Evolutionary conservation across 92 coral and sea anemone genomes (phyloP), one percentile per base, ranked within the genome.

Genomic region (Heliopora coerulea): DNA sequence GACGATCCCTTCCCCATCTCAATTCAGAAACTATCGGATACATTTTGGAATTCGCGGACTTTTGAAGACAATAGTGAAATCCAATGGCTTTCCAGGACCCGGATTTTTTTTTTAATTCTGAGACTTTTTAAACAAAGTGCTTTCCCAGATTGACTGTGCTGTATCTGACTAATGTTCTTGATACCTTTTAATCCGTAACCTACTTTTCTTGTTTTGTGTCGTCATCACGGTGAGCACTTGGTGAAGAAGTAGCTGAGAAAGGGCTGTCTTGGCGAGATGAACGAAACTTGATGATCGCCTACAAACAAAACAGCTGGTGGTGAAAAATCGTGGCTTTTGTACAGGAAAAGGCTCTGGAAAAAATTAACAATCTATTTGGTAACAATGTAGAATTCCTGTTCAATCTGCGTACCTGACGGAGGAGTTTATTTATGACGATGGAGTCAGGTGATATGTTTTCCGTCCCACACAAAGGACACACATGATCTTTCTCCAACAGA

Each of bases 371-470:
- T 12, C 12, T 37, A 12, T 37, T 15, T 15, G 52, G 12, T 6
- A 46, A 6, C 17, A 46, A 46, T 6, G 52, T 8, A 8, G 52
- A 46, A 15, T n/a, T 2, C n/a, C n/a, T n/a, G n/a, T n/a, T n/a
- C 4, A 13, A 5, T 63, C 49, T 12, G 23, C 82, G 73, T 33
- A 85, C 96, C 88, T 85, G 96, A 48, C 99, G 78, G 19, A 95
- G 86, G 48, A 89, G 99, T 64, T 95, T 95, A 86, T 95, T 92
- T 24, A 95, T 95, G 21, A 95, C 91, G 54, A 95, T 57, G 11
- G 99, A 90, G 68, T 86, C 89, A 2, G 99, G 99, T 33, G 92
- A 82, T 20, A 95, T 91, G 75, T 88, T 87, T 28, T 90, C 96
- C 27, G 85, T 65, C 5, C 93, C 89, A 95, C 99, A 95, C 12